Evolutionary conservation across 2,888 invertebrate species (phyloP).

Genomic region (Terebella lapidaria): DNA sequence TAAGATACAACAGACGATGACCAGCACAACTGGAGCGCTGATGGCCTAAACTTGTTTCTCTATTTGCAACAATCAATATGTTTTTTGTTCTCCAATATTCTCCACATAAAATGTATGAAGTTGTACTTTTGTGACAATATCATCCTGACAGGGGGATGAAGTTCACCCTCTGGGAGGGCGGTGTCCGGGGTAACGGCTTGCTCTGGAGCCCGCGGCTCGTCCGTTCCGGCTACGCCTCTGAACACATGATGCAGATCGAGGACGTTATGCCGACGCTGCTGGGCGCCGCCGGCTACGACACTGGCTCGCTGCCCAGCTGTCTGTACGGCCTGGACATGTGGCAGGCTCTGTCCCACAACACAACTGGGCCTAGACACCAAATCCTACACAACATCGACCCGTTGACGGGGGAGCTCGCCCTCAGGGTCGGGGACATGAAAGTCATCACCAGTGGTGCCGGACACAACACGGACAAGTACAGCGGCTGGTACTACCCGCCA

Average conservation of each 20-base stretch:
- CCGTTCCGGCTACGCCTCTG: slow-evolving; percentile 5
- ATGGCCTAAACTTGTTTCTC: too few relatives aligned
- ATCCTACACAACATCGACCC: not conserved
- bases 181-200: slow-evolving; percentile 46
- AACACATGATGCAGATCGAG: slow-evolving; percentile 43
- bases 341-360: slow-evolving; percentile 12
- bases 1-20: too few relatives aligned
- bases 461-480: not conserved
- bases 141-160: slow-evolving; percentile 49
- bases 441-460: not conserved
- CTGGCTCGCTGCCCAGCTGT: slow-evolving; percentile 31
- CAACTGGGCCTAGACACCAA: not conserved
- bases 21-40: too few relatives aligned
- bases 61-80: too few relatives aligned
- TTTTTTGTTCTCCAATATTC: too few relatives aligned
- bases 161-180: slow-evolving; percentile 48
- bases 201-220: slow-evolving; percentile 25
- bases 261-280: slow-evolving; percentile 50
- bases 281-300: slow-evolving; percentile 34
- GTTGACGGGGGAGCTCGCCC: not conserved
- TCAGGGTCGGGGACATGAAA: not conserved
- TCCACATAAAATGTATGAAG: too few relatives aligned
- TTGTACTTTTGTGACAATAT: too few relatives aligned
- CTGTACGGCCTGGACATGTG: slow-evolving; percentile 47
- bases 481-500: not conserved